Evolutionary conservation across 2,113 vertebrate genomes (phyloP).

Genomic region (Tragelaphus scriptus): DNA sequence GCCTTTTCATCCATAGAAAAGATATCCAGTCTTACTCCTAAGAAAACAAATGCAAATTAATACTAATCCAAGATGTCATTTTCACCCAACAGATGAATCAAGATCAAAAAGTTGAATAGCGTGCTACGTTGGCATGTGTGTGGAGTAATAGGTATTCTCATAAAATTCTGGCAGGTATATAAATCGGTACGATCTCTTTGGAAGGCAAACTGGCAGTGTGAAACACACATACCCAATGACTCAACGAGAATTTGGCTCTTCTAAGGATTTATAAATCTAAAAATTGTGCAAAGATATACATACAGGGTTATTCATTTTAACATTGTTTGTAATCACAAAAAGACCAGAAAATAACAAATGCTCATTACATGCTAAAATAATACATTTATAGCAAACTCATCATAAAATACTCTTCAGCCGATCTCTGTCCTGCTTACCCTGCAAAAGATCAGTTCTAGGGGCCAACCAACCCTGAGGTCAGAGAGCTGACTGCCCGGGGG

Average conservation of each 20-base stretch:
- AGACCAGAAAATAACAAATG: not conserved
- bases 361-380: not conserved
- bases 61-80: not conserved
- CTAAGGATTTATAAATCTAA: not conserved
- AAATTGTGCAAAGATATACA: not conserved
- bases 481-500: not conserved
- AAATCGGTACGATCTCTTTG: not conserved
- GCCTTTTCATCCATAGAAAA: not conserved
- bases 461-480: too few species aligned
- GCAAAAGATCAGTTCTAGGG: not conserved
- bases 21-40: not conserved
- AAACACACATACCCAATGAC: not conserved
- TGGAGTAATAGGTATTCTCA: not conserved
- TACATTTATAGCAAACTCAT: not conserved
- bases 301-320: not conserved
- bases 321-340: not conserved
- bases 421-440: not conserved
- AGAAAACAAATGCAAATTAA: constrained; percentile 26
- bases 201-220: constrained; percentile 22
- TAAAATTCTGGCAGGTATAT: constrained; percentile 45
- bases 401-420: not conserved
- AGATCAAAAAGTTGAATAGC: not conserved
- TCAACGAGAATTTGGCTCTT: not conserved
- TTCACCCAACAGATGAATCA: not conserved
- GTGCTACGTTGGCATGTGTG: not conserved